These are phyloP conservation scores for Tarsius wallacei DNA, from an alignment of 2,797 vertebrate species.

Conservation along the genomic window DNA sequence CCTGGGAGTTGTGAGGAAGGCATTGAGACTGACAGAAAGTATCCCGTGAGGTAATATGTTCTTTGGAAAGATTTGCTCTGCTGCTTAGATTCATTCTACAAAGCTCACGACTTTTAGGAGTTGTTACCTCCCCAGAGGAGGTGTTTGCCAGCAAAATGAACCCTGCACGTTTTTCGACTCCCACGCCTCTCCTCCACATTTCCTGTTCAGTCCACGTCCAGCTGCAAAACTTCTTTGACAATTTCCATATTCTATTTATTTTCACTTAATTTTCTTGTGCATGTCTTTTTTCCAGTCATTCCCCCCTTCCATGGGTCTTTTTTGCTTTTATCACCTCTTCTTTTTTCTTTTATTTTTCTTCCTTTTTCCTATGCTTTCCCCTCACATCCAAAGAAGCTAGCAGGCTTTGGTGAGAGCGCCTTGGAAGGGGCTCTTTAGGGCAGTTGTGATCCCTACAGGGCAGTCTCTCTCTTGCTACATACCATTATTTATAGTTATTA, in stretches of 20 bases:
- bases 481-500: background rate
- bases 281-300: constrained; percentile 24
- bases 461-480: background rate
- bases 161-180: background rate
- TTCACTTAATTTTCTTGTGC: constrained; percentile 1
- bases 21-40: background rate
- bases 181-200: background rate
- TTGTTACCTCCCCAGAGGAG: background rate
- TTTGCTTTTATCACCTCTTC: constrained; percentile 43
- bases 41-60: background rate
- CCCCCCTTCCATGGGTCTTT: background rate
- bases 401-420: background rate
- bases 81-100: background rate
- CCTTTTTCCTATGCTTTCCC: background rate
- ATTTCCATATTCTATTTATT: constrained; percentile 25
- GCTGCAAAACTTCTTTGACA: background rate
- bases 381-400: background rate
- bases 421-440: background rate
- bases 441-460: background rate
- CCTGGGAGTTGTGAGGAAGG: background rate
- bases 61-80: background rate
- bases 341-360: constrained; percentile 48
- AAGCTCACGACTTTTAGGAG: constrained; percentile 7
- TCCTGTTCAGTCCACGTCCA: background rate
- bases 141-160: constrained; percentile 12